A percentile compares a stretch with the other conserved stretches of the same genome.
These are phyloP conservation scores for mouse (Mus musculus) DNA, from an alignment of 2,113 vertebrate species.

Conservation along the genomic window GRCm39 chr3:74567001-74567500, in stretches of 20 bases:
- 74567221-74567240: not conserved
- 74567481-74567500: constrained; percentile 28
- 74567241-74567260: not conserved
- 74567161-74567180: not conserved
- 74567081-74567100: not conserved
- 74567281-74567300: not conserved
- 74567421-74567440: not conserved
- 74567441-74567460: not conserved
- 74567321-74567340: not conserved
- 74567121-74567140: too few relatives aligned
- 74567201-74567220: not conserved
- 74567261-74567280: not conserved
- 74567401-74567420: not conserved
- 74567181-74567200: fast-evolving
- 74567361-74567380: not conserved
- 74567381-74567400: not conserved
- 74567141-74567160: not conserved
- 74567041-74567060: not conserved
- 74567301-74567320: not conserved
- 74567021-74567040: not conserved
- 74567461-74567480: not conserved
- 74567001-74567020: not conserved
- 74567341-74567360: not conserved
- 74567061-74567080: not conserved
- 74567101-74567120: not conserved